These are phyloP conservation scores for Drosophila ananassae DNA, from an alignment of 1,140 invertebrate genomes.

Conservation along the genomic window DNA sequence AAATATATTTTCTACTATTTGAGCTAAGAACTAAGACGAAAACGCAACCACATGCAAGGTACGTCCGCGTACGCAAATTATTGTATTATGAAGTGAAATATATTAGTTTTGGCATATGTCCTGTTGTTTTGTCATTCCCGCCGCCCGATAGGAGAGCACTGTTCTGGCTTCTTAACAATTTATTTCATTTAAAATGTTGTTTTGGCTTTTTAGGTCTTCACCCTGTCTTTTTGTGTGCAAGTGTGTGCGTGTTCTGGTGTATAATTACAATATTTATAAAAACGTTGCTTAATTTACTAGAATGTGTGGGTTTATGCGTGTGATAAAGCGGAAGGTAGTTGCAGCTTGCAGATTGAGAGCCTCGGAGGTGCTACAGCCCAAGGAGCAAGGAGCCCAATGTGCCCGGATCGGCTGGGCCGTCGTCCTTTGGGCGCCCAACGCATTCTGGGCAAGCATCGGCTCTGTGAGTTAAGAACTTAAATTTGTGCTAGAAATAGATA, in stretches of 20 bases:
- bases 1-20: slow-evolving; percentile 53
- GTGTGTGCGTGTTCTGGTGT: slow-evolving; percentile 61
- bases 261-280: slow-evolving; percentile 80
- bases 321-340: slow-evolving; percentile 43
- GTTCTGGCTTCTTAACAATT: slow-evolving; percentile 46
- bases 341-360: slow-evolving; percentile 51
- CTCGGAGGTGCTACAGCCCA: slow-evolving; percentile 63
- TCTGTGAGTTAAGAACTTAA: slow-evolving; percentile 49
- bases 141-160: neutral
- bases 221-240: slow-evolving; percentile 81
- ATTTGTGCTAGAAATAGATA: slow-evolving; percentile 52
- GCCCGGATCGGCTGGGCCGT: neutral
- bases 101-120: slow-evolving; percentile 76
- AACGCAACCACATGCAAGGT: slow-evolving; percentile 48
- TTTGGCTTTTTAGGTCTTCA: slow-evolving; percentile 68
- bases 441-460: slow-evolving; percentile 16
- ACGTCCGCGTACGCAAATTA: slow-evolving; percentile 55
- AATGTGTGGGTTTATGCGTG: slow-evolving; percentile 65
- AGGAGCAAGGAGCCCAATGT: slow-evolving; percentile 32
- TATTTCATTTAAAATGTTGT: slow-evolving; percentile 59
- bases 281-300: slow-evolving; percentile 72
- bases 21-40: slow-evolving; percentile 55
- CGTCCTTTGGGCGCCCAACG: neutral
- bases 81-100: slow-evolving; percentile 80
- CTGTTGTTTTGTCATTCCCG: slow-evolving; percentile 19